phyloP scores from a whole-genome alignment of 2,888 invertebrate genomes.

The Xestia c-nigrum region DNA sequence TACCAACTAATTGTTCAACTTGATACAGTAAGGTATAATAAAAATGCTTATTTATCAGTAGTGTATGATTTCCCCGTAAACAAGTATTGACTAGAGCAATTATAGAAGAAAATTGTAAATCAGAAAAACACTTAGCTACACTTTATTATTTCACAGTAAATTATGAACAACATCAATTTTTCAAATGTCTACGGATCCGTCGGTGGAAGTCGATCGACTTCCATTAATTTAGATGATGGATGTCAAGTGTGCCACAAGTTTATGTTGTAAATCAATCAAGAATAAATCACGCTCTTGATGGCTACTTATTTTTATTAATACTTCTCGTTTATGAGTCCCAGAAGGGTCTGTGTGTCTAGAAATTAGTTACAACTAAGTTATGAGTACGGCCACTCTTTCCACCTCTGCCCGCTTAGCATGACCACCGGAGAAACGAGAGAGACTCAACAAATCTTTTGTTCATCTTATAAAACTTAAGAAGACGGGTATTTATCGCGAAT shows the following conservation, averaged over 20 bases:
- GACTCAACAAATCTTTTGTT: no score
- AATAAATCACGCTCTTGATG: slow-evolving; percentile 62
- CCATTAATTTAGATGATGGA: slow-evolving; percentile 79
- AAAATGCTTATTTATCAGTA: neutral
- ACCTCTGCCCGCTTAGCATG: no score
- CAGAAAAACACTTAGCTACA: slow-evolving; percentile 45
- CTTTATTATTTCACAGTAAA: slow-evolving; percentile 70
- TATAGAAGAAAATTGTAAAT: slow-evolving; percentile 34
- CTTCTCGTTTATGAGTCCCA: slow-evolving; percentile 19
- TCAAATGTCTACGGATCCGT: slow-evolving; percentile 71
- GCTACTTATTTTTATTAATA: slow-evolving; percentile 64
- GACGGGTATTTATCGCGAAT: no score
- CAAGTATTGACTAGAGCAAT: neutral
- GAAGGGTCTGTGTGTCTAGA: slow-evolving; percentile 15
- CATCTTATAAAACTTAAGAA: no score
- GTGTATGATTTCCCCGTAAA: neutral
- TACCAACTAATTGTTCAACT: neutral
- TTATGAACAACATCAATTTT: slow-evolving; percentile 76
- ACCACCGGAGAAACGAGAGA: no score
- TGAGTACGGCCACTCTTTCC: no score
- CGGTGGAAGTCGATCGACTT: slow-evolving; percentile 61
- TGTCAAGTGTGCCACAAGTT: slow-evolving; percentile 76
- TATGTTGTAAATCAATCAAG: slow-evolving; percentile 78
- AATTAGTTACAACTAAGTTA: slow-evolving; percentile 25
- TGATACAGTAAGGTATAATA: neutral